Base-by-base conservation (phyloP, 2,888 invertebrate species). In the Pinctada fucata region DNA sequence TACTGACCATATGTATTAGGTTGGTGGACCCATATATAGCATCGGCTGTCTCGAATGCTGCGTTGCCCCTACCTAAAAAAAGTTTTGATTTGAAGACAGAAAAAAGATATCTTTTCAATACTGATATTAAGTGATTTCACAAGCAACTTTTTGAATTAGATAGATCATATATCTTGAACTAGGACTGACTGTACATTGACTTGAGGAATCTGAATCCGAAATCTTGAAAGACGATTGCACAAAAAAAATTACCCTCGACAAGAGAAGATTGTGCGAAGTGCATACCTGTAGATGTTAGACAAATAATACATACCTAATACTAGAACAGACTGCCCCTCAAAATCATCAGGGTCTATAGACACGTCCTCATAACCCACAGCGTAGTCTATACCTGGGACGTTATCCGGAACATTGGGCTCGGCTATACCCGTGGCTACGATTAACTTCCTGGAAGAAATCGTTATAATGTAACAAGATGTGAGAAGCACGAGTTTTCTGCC, bases 321-420 rank as follows among this genome's bases (percentile, higher is more conserved):
- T 6, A 93, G 90, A 4, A 93, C 93, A n/a, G 89, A 89, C 84
- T 93, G 89, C 13, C 92, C 93, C 82, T 93, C 92, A 84, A 88
- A 93, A 76, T 91, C 89, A 5, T 88, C 88, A 3, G 91, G 89
- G 82, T 93, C 85, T 2, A 90, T 83, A 3, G 92, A 90, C 47
- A 93, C 85, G 10, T 85, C 82, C 72, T 93, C 93, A 78, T 93
- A 93, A 13, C 91, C 91, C 50, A 87, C 85, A 1, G 89, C 85
- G 66, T 88, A 83, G 67, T 93, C 91, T 0, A 88, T 85, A 0
- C 93, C 93, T 2, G 79, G 79, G 50, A 93, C 86, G 31, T 80
- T 64, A 3, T 76, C 73, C 0, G 92, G 92, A 16, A 86, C 84
- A 78, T 92, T 91, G 2, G 92, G 91, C 66, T 88, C 87, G 79